These are phyloP conservation scores for Phyllopteryx taeniolatus DNA, from an alignment of 2,113 vertebrate genomes.

Conservation along the genomic window DNA sequence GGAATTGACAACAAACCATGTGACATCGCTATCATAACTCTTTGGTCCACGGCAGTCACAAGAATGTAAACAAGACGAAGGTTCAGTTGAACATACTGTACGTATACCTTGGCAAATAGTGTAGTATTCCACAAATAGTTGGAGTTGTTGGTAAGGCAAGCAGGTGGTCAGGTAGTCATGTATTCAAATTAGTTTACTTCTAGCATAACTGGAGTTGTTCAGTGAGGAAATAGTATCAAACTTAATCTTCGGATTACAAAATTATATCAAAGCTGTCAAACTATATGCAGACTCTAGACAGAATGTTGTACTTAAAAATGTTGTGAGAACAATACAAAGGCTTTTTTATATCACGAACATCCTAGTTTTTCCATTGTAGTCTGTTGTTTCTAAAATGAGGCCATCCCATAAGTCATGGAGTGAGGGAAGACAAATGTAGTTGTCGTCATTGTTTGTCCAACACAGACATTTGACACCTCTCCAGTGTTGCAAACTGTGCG, in stretches of 20 bases:
- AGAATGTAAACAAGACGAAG: not conserved
- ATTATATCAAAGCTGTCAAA: not conserved
- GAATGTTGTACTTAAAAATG: not conserved
- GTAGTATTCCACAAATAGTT: not conserved
- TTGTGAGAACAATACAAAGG: not conserved
- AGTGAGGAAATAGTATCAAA: not conserved
- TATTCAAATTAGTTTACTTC: not conserved
- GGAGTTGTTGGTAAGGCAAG: not conserved
- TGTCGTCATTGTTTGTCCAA: slow-evolving; percentile 9
- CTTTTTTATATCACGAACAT: not conserved
- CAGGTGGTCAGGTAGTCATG: not conserved
- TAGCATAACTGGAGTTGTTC: not conserved
- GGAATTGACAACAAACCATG: not conserved
- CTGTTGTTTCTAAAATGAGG: not conserved
- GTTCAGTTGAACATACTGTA: not conserved
- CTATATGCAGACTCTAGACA: not conserved
- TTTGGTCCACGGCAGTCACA: not conserved
- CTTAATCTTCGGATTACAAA: not conserved
- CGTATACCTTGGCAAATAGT: not conserved
- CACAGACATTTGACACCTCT: slow-evolving; percentile 42
- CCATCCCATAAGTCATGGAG: not conserved
- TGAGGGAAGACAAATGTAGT: slow-evolving; percentile 3
- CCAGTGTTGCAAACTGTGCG: slow-evolving; percentile 23
- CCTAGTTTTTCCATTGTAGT: not conserved
- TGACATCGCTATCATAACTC: not conserved